phyloP scores from a whole-genome alignment of 2,113 vertebrate species.

The Nycticryphes semicollaris region DNA sequence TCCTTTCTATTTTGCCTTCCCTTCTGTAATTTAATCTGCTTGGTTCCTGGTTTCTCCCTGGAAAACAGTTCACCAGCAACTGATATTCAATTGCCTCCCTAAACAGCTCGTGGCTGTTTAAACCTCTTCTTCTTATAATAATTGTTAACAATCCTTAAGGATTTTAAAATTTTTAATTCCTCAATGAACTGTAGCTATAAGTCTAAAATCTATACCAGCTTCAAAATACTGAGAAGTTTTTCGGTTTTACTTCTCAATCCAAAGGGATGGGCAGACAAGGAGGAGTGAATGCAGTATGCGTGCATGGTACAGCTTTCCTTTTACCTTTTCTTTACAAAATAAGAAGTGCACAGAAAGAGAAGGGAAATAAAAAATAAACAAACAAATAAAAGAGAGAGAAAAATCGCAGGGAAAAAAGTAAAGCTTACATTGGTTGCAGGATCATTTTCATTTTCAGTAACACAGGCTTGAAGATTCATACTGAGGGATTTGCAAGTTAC shows the following conservation, averaged over 20 bases:
- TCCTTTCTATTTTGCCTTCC: not conserved
- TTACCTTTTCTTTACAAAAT: not conserved
- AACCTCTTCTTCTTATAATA: not conserved
- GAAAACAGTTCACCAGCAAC: not conserved
- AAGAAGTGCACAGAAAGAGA: not conserved
- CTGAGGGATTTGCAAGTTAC: constrained; percentile 86
- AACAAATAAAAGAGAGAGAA: not conserved
- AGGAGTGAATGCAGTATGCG: not conserved
- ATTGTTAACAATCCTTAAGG: not conserved
- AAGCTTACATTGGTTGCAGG: constrained; percentile 88
- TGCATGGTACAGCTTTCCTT: not conserved
- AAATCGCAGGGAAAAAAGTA: not conserved
- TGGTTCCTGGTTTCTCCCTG: not conserved
- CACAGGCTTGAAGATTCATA: constrained; percentile 90
- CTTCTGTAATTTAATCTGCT: not conserved
- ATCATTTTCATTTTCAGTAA: constrained; percentile 88
- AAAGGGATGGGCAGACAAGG: not conserved
- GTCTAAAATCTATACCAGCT: not conserved
- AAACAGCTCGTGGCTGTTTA: not conserved
- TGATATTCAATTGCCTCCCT: not conserved
- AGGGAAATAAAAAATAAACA: too few relatives aligned
- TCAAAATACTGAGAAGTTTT: not conserved
- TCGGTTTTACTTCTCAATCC: not conserved
- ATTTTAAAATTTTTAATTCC: not conserved
- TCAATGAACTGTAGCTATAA: not conserved